Conservation (phyloP, 2,113 vertebrate genomes). For the Meleagris gallopavo region DNA sequence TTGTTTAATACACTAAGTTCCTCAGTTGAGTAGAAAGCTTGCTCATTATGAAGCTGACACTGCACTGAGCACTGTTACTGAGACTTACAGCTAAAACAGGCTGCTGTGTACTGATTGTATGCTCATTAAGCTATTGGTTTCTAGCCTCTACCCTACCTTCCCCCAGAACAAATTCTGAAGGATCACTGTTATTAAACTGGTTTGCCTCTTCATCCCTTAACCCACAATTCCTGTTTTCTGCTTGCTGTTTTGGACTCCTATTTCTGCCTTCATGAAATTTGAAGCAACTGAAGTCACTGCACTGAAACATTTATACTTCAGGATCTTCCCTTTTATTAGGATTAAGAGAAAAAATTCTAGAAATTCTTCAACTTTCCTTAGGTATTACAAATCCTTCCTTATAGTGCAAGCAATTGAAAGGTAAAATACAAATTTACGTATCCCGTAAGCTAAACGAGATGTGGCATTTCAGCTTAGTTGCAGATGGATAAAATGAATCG, state of each 20-base stretch:
- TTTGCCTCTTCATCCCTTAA: neutral
- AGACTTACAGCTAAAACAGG: neutral
- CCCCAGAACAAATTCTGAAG: neutral
- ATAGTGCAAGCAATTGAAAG: neutral
- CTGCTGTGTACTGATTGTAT: neutral
- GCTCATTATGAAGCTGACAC: conserved; percentile 18
- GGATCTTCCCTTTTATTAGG: neutral
- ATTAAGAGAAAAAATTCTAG: neutral
- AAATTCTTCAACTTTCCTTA: neutral
- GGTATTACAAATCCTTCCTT: neutral
- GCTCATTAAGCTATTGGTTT: conserved; percentile 19
- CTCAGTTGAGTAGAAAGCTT: neutral
- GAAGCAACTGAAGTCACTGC: neutral
- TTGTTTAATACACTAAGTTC: conserved; percentile 6
- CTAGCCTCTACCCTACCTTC: neutral
- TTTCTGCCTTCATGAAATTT: neutral
- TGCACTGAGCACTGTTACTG: neutral
- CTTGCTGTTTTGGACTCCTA: neutral
- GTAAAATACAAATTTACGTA: neutral
- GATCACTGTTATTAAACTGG: neutral
- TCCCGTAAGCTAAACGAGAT: neutral
- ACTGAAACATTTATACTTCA: neutral
- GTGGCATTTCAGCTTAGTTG: neutral
- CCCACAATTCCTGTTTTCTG: neutral
- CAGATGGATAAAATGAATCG: neutral